Percentiles rank a stretch among this genome's conserved stretches.
Evolutionary conservation across 2,888 invertebrate species (phyloP).

Genomic region (Hybos culiciformis): DNA sequence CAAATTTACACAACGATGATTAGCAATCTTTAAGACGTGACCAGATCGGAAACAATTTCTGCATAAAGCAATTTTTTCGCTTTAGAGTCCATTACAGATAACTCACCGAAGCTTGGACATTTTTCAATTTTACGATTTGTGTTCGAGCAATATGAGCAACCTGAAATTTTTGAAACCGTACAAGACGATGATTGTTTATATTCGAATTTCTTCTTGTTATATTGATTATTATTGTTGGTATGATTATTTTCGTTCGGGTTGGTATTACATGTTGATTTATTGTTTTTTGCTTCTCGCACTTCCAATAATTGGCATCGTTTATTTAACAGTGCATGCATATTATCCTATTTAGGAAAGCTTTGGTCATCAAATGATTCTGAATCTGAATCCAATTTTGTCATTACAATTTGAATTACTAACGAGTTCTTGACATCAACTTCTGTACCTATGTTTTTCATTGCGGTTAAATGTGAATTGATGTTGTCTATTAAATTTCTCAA

Average conservation of each 20-base stretch:
- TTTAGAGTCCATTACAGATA: background rate
- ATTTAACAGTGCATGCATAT: background rate
- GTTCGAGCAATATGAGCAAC: background rate
- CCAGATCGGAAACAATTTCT: conserved; percentile 6
- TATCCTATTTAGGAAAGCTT: background rate
- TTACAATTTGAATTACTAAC: background rate
- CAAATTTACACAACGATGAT: conserved; percentile 4
- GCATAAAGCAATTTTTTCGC: background rate
- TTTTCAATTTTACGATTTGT: background rate
- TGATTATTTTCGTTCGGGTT: too few species aligned
- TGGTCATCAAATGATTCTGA: background rate
- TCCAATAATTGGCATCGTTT: conserved; percentile 1
- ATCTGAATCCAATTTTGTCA: background rate
- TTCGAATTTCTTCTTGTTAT: too few species aligned
- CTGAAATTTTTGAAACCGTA: too few species aligned
- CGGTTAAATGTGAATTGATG: background rate
- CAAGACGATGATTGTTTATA: too few species aligned
- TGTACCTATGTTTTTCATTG: background rate
- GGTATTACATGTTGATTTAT: too few species aligned
- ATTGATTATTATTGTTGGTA: too few species aligned
- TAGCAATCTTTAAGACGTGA: conserved; percentile 4
- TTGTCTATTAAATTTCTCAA: background rate
- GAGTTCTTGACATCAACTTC: background rate
- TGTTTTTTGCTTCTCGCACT: too few species aligned
- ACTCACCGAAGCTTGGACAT: background rate